Conservation (phyloP, 2,888 invertebrate species). For the Gortyna flavago region DNA sequence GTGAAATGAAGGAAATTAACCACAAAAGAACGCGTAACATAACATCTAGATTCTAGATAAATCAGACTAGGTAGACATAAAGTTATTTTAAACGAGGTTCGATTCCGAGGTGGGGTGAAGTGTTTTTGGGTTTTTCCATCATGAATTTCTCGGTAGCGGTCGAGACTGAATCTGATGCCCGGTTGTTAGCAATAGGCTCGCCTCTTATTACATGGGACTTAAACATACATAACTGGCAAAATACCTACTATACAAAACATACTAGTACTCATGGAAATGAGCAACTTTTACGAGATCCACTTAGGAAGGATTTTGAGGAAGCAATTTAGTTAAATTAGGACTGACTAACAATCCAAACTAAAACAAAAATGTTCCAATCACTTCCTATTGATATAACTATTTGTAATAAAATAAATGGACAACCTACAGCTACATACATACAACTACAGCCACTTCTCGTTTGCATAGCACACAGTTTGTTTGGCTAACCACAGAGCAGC, state of each 20-base stretch:
- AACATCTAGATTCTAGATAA: conserved; percentile 30
- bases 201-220: too few species aligned
- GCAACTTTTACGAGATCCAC: too few species aligned
- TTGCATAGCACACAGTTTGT: conserved; percentile 51
- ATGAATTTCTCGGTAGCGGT: not conserved
- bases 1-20: conserved; percentile 16
- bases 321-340: not conserved
- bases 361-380: conserved; percentile 22
- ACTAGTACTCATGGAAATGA: too few species aligned
- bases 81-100: not conserved
- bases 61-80: not conserved
- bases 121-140: not conserved
- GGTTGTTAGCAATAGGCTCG: not conserved
- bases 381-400: conserved; percentile 15
- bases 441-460: conserved; percentile 22
- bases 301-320: not conserved
- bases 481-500: conserved; percentile 61
- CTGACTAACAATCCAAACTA: conserved; percentile 9
- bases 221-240: not conserved
- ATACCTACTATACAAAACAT: too few species aligned
- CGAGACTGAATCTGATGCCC: not conserved
- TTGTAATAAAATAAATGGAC: conserved; percentile 10
- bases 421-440: not conserved
- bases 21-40: conserved; percentile 34
- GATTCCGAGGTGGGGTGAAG: too few species aligned